phyloP scores from a whole-genome alignment of 2,888 invertebrate species.

The Mystacides longicornis region DNA sequence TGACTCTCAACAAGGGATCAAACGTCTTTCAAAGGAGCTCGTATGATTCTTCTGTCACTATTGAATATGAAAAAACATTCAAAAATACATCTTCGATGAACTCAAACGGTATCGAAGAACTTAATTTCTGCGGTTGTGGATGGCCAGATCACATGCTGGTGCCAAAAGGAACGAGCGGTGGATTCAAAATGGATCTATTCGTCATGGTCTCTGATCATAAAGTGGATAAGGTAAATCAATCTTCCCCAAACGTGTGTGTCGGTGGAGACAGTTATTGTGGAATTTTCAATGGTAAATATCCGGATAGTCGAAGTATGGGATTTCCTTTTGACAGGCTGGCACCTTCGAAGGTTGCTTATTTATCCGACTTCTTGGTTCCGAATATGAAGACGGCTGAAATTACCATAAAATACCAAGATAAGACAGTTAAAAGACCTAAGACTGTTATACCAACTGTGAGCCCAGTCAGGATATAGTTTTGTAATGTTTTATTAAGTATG shows the following conservation, averaged over 20 bases:
- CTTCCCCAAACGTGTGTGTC: background rate
- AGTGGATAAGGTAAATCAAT: slow-evolving; percentile 28
- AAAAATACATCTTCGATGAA: slow-evolving; percentile 56
- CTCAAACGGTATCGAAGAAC: slow-evolving; percentile 48
- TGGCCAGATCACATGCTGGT: slow-evolving; percentile 36
- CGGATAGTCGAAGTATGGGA: slow-evolving; percentile 41
- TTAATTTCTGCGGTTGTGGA: slow-evolving; percentile 34
- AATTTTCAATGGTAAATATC: slow-evolving; percentile 38
- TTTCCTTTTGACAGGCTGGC: slow-evolving; percentile 55
- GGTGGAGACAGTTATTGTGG: slow-evolving; percentile 44
- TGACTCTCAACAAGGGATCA: slow-evolving; percentile 50
- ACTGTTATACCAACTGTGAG: no score
- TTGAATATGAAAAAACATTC: slow-evolving; percentile 77
- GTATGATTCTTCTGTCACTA: slow-evolving; percentile 68
- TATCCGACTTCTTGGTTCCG: slow-evolving; percentile 55
- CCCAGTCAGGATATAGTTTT: no score
- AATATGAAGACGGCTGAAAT: slow-evolving; percentile 44
- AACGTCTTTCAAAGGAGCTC: slow-evolving; percentile 62
- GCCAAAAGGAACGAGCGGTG: slow-evolving; percentile 30
- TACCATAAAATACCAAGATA: background rate
- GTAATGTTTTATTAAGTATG: no score
- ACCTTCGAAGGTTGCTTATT: slow-evolving; percentile 47
- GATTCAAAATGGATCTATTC: slow-evolving; percentile 31
- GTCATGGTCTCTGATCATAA: slow-evolving; percentile 32
- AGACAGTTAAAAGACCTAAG: background rate